Conservation (phyloP, 2,797 vertebrate species). For the Galaxias olidus region DNA sequence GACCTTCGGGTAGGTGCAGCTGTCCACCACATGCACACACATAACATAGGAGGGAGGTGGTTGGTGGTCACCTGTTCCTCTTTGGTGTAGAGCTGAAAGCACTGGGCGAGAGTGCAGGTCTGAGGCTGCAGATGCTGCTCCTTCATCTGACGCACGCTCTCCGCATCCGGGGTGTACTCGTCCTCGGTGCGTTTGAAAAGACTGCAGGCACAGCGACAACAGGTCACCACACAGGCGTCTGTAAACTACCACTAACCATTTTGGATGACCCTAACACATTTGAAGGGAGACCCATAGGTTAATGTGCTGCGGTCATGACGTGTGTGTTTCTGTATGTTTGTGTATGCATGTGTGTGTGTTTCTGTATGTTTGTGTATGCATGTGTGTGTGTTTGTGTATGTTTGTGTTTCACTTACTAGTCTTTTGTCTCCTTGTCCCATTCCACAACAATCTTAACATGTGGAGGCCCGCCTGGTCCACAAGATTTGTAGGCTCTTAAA, state of each 20-base stretch:
- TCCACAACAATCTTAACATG: conserved; percentile 98
- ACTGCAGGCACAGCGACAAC: conserved; percentile 62
- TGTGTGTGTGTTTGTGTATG: background rate
- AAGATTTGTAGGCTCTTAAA: conserved; percentile 90
- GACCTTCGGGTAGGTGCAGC: too few species aligned
- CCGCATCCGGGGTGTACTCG: conserved; percentile 95
- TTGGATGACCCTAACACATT: background rate
- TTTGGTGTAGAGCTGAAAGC: conserved; percentile 99
- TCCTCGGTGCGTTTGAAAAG: conserved; percentile 94
- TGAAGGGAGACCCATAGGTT: too few species aligned
- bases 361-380: background rate
- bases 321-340: background rate
- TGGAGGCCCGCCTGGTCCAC: conserved; percentile 90
- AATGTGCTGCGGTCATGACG: too few species aligned
- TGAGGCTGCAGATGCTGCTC: conserved; percentile 96
- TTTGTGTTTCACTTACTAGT: conserved; percentile 84
- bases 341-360: background rate
- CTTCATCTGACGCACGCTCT: conserved; percentile 91
- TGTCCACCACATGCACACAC: background rate
- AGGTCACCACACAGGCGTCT: conserved; percentile 26
- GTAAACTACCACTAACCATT: too few species aligned
- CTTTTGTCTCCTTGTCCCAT: conserved; percentile 99
- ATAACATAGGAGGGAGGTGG: too few species aligned
- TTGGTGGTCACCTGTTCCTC: conserved; percentile 87
- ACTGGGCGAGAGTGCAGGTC: conserved; percentile 93